These are phyloP conservation scores for Cepaea hortensis DNA, from an alignment of 2,888 invertebrate genomes.

Conservation along the genomic window DNA sequence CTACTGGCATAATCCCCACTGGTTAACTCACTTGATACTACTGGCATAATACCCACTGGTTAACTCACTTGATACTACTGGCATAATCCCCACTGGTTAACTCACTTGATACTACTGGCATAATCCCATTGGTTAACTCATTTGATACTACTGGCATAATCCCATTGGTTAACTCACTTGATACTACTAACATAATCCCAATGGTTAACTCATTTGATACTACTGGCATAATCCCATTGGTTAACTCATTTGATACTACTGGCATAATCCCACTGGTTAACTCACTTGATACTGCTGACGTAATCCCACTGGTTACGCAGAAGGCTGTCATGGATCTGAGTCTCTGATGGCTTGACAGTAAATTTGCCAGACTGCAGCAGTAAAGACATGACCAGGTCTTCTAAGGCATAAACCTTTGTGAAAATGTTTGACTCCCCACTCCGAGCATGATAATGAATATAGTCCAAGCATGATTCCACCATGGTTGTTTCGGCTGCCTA, in stretches of 20 bases:
- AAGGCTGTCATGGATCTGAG: slow-evolving; percentile 35
- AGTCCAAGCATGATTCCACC: slow-evolving; percentile 42
- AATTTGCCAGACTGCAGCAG: not conserved
- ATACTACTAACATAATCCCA: too few relatives aligned
- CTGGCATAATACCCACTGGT: too few relatives aligned
- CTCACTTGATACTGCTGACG: slow-evolving; percentile 31
- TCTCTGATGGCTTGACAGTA: not conserved
- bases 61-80: too few relatives aligned
- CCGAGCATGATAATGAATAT: slow-evolving; percentile 11
- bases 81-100: too few relatives aligned
- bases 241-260: not conserved
- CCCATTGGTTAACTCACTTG: too few relatives aligned
- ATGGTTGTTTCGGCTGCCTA: not conserved
- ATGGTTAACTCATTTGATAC: slow-evolving; percentile 15
- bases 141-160: too few relatives aligned
- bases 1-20: too few relatives aligned
- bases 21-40: too few relatives aligned
- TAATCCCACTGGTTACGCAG: slow-evolving; percentile 42
- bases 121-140: too few relatives aligned
- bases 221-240: slow-evolving; percentile 30
- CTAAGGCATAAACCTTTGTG: slow-evolving; percentile 36
- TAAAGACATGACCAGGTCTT: slow-evolving; percentile 34
- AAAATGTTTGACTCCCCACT: not conserved
- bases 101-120: too few relatives aligned
- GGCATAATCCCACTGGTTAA: not conserved